phyloP scores from a whole-genome alignment of 2,113 vertebrate genomes.

The Cyanoderma ruficeps region DNA sequence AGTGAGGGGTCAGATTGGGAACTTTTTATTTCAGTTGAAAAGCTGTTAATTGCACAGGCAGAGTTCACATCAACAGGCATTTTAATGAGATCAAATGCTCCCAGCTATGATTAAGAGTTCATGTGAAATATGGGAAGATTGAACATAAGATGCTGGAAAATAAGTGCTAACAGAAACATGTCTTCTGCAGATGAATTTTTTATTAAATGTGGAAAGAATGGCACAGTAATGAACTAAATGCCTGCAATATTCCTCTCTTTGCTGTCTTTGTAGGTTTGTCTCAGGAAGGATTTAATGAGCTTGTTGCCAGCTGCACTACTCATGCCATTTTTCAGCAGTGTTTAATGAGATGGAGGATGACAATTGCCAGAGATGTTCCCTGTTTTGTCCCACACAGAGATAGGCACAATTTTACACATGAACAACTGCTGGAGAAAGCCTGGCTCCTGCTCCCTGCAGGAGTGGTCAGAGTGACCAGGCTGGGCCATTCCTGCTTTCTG shows the following conservation, averaged over 20 bases:
- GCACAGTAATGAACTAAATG: slow-evolving; percentile 5
- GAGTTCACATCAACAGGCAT: background rate
- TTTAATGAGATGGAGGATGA: background rate
- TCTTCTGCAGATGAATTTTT: slow-evolving; percentile 14
- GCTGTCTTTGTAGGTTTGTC: background rate
- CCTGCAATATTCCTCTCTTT: background rate
- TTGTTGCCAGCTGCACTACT: background rate
- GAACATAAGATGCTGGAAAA: background rate
- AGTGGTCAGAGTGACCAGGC: background rate
- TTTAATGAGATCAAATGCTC: slow-evolving; percentile 8
- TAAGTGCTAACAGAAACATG: background rate
- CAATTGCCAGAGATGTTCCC: background rate
- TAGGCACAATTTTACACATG: background rate
- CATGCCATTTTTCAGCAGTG: background rate
- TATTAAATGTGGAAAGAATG: background rate
- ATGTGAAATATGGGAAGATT: background rate
- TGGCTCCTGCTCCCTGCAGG: background rate
- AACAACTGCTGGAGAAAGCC: background rate
- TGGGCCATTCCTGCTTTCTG: background rate
- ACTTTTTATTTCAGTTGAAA: slow-evolving; percentile 2
- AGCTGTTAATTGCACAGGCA: background rate
- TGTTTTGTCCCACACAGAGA: background rate
- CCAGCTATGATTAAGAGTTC: background rate
- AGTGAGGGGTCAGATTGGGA: background rate
- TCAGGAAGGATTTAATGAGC: background rate